Conservation (phyloP, 1,140 invertebrate species). For the Meteorus sp. region DNA sequence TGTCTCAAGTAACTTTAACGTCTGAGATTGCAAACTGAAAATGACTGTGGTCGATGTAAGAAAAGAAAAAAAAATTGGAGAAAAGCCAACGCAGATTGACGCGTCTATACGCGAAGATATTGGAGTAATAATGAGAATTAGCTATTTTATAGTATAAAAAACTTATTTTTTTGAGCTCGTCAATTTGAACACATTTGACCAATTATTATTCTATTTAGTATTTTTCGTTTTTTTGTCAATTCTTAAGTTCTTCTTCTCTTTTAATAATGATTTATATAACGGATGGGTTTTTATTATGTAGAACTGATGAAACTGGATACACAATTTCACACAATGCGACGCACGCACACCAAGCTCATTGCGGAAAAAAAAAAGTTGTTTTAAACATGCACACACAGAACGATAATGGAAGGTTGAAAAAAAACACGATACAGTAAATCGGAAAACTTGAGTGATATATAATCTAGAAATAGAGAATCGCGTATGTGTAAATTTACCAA, state of each 20-base stretch:
- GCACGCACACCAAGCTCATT: slow-evolving; percentile 27
- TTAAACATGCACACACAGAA: slow-evolving; percentile 26
- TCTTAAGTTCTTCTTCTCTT: neutral
- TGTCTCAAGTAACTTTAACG: too few relatives aligned
- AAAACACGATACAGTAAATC: slow-evolving; percentile 47
- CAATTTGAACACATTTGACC: neutral
- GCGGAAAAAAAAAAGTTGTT: slow-evolving; percentile 34
- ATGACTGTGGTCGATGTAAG: too few relatives aligned
- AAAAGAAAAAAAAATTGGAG: too few relatives aligned
- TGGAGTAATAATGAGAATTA: too few relatives aligned
- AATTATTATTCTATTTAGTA: slow-evolving; percentile 7
- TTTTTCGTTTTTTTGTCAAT: neutral
- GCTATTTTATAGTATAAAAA: neutral
- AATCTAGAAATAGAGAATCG: slow-evolving; percentile 50
- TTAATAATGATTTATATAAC: slow-evolving; percentile 40
- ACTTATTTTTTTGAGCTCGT: neutral
- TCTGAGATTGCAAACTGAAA: too few relatives aligned
- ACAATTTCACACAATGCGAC: slow-evolving; percentile 35
- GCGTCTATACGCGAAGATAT: too few relatives aligned
- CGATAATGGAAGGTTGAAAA: slow-evolving; percentile 30
- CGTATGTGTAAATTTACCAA: slow-evolving; percentile 53
- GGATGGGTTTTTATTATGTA: slow-evolving; percentile 35
- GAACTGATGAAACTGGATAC: slow-evolving; percentile 35
- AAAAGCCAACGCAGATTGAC: too few relatives aligned
- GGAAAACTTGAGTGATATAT: slow-evolving; percentile 54